These are phyloP conservation scores for Protosalanx chinensis DNA, from an alignment of 2,797 vertebrate genomes.

Conservation along the genomic window DNA sequence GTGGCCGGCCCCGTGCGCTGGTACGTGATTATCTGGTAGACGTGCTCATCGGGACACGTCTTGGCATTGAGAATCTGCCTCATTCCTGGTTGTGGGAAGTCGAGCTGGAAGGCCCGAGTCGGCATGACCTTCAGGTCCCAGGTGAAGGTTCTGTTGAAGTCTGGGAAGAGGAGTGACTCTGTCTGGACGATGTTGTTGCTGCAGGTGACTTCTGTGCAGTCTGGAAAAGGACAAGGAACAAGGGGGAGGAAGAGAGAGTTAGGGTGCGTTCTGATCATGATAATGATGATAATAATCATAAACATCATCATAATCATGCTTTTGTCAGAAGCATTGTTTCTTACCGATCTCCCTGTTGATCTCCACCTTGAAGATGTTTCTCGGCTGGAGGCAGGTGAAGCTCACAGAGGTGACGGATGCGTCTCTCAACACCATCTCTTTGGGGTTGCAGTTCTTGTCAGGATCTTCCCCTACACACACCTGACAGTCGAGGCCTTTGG, in stretches of 20 bases:
- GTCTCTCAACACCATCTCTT: rapidly evolving
- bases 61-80: conserved; percentile 76
- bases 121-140: conserved; percentile 77
- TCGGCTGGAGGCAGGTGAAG: conserved; percentile 67
- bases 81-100: conserved; percentile 77
- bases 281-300: not conserved
- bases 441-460: conserved; percentile 31
- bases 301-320: not conserved
- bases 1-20: conserved; percentile 33
- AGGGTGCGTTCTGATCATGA: not conserved
- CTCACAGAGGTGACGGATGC: conserved; percentile 44
- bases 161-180: conserved; percentile 65
- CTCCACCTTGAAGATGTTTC: conserved; percentile 63
- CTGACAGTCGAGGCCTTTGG: conserved; percentile 46
- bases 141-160: conserved; percentile 80
- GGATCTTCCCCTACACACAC: conserved; percentile 50
- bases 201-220: conserved; percentile 64
- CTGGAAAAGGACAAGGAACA: conserved; percentile 37
- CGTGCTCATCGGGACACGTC: conserved; percentile 73
- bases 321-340: not conserved
- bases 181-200: conserved; percentile 69
- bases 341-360: conserved; percentile 69
- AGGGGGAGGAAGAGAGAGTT: not conserved
- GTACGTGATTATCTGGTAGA: conserved; percentile 70
- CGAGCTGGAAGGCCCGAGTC: conserved; percentile 69